These are phyloP conservation scores for Paracentrotus lividus DNA, from an alignment of 53 echinoderm and acorn worm species.

Conservation along the genomic window DNA sequence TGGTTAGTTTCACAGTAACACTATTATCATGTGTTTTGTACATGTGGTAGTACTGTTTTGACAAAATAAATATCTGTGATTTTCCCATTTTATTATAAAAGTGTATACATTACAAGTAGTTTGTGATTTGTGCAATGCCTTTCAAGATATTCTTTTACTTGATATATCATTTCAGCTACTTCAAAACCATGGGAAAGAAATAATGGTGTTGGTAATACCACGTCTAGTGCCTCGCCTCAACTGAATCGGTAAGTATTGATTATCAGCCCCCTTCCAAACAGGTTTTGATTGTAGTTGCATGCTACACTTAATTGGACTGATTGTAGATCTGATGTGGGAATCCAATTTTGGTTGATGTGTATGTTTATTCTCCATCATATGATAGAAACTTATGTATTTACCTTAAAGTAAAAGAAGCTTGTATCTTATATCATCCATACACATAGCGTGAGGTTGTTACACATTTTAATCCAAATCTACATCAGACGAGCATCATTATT, in stretches of 20 bases:
- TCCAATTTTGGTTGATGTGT: not conserved
- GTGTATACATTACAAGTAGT: too few relatives aligned
- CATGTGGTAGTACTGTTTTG: too few relatives aligned
- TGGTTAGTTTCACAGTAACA: too few relatives aligned
- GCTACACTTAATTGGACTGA: not conserved
- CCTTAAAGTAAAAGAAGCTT: not conserved
- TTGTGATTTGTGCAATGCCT: too few relatives aligned
- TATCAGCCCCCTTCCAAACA: not conserved
- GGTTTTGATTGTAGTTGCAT: not conserved
- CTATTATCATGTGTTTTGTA: too few relatives aligned
- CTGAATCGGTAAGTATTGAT: constrained; percentile 53
- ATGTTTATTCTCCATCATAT: not conserved
- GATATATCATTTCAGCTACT: not conserved
- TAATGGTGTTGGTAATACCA: constrained; percentile 66
- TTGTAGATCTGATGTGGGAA: not conserved
- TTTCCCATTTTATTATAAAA: too few relatives aligned
- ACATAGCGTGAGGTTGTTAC: not conserved
- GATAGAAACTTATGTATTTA: not conserved
- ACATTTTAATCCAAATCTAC: not conserved
- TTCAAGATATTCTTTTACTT: too few relatives aligned
- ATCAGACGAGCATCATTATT: constrained; percentile 33
- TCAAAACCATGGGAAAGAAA: constrained; percentile 59
- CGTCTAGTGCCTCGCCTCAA: constrained; percentile 72
- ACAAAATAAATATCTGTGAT: too few relatives aligned
- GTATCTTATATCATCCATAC: not conserved